Evolutionary conservation across 1,140 invertebrate species (phyloP).

Genomic region (Drosophila tani): DNA sequence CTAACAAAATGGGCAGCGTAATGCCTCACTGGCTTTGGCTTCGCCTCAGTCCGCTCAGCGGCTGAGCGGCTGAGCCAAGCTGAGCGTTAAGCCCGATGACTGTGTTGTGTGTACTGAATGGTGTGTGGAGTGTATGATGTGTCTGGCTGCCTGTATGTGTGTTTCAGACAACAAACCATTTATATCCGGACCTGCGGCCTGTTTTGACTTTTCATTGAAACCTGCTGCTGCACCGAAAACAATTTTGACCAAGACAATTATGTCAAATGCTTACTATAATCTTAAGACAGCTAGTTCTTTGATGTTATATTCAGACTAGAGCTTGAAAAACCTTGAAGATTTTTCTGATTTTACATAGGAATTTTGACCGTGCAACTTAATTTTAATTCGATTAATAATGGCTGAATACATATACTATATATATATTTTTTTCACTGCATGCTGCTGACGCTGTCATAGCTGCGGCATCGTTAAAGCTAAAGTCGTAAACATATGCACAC

Average conservation of each 20-base stretch:
- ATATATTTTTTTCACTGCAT: slow-evolving; percentile 30
- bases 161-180: slow-evolving; percentile 78
- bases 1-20: slow-evolving; percentile 82
- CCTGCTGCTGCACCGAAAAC: slow-evolving; percentile 48
- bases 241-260: slow-evolving; percentile 9
- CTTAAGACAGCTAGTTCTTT: background rate
- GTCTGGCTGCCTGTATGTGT: slow-evolving; percentile 29
- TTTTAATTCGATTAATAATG: background rate
- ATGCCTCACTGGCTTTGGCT: slow-evolving; percentile 70
- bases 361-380: background rate
- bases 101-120: slow-evolving; percentile 29
- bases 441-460: slow-evolving; percentile 42
- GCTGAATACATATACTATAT: background rate
- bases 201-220: slow-evolving; percentile 83
- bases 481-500: slow-evolving; percentile 61
- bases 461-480: slow-evolving; percentile 74
- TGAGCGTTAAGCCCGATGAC: slow-evolving; percentile 79
- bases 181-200: slow-evolving; percentile 82
- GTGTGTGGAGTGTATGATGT: slow-evolving; percentile 26
- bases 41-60: slow-evolving; percentile 27
- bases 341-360: background rate
- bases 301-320: no score
- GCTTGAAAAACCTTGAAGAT: background rate
- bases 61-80: slow-evolving; percentile 64
- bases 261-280: background rate